Conservation (phyloP, 2,888 invertebrate genomes). For the Caenorhabditis afra region DNA sequence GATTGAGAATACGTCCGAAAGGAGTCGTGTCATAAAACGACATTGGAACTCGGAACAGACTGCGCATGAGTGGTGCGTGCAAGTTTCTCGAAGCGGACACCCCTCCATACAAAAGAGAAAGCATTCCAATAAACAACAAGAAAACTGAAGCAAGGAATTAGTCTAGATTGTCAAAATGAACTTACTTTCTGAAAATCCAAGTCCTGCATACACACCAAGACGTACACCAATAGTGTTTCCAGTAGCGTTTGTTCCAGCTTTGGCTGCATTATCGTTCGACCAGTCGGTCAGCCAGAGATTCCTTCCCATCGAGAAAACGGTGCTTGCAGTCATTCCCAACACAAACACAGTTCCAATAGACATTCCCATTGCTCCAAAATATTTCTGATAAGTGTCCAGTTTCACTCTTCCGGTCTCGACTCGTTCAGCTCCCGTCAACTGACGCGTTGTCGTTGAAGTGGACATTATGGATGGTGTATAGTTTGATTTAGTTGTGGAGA, state of each 20-base stretch:
- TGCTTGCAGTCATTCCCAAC: conserved; percentile 74
- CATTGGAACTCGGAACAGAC: conserved; percentile 80
- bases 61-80: conserved; percentile 77
- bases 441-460: conserved; percentile 49
- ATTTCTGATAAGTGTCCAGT: conserved; percentile 73
- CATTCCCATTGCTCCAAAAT: conserved; percentile 78
- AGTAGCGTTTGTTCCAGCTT: conserved; percentile 49
- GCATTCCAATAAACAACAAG: conserved; percentile 78
- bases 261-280: conserved; percentile 77
- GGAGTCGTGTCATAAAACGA: conserved; percentile 79
- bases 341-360: conserved; percentile 71
- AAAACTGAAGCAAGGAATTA: conserved; percentile 66
- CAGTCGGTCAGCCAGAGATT: conserved; percentile 80
- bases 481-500: conserved; percentile 56
- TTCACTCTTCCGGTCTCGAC: conserved; percentile 80
- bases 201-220: conserved; percentile 77
- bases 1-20: conserved; percentile 78
- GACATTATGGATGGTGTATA: conserved; percentile 48
- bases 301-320: conserved; percentile 76
- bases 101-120: conserved; percentile 77
- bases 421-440: conserved; percentile 74
- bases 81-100: conserved; percentile 76
- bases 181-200: conserved; percentile 78
- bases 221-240: conserved; percentile 67
- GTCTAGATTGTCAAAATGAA: neutral